Conservation (phyloP, 1,140 invertebrate species). For the Scaptomyza montana region DNA sequence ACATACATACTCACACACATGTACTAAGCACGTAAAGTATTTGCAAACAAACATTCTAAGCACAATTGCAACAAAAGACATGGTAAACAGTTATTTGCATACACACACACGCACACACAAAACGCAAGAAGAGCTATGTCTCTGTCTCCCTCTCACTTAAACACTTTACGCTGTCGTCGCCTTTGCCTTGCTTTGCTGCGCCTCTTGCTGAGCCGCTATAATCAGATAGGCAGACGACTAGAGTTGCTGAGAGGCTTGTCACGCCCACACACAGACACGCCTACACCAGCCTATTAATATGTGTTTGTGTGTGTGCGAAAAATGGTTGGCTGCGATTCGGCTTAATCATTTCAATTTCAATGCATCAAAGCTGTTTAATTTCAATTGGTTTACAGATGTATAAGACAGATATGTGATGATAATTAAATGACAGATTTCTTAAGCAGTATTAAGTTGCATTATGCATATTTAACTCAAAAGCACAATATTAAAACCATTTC, state of each 20-base stretch:
- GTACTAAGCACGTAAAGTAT: constrained; percentile 6
- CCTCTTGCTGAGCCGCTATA: constrained; percentile 19
- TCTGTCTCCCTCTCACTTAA: neutral
- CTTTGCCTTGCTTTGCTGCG: constrained; percentile 19
- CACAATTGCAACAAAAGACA: constrained; percentile 27
- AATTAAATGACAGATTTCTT: too few relatives aligned
- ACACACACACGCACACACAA: neutral
- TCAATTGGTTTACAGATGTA: too few relatives aligned
- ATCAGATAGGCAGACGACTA: constrained; percentile 44
- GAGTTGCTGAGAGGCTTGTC: constrained; percentile 24
- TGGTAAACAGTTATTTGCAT: constrained; percentile 17
- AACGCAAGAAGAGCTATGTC: neutral
- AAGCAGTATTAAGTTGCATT: too few relatives aligned
- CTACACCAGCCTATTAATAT: neutral
- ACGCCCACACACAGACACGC: constrained; percentile 16
- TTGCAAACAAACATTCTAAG: constrained; percentile 6
- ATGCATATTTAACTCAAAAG: too few relatives aligned
- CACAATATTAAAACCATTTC: too few relatives aligned
- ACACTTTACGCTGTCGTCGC: constrained; percentile 37
- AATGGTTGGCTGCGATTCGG: too few relatives aligned
- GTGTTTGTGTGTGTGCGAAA: constrained; percentile 7
- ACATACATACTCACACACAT: neutral
- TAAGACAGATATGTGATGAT: too few relatives aligned
- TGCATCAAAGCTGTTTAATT: neutral
- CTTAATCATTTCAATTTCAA: neutral